Evolutionary conservation across 2,888 invertebrate species (phyloP).

Genomic region (Palloptera scutellata): DNA sequence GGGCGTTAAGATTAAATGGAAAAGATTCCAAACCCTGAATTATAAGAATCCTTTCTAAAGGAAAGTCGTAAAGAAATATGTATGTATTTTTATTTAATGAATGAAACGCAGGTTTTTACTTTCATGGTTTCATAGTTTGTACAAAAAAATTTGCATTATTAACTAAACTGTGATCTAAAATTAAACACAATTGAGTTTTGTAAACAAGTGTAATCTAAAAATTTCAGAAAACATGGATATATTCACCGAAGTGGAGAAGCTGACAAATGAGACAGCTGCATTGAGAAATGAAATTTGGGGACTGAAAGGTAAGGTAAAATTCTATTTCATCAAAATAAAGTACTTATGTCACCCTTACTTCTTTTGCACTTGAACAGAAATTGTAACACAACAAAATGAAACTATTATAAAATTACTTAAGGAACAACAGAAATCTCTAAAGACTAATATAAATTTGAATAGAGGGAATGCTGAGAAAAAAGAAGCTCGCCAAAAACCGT

Average conservation of each 20-base stretch:
- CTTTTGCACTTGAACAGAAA: background rate
- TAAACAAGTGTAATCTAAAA: background rate
- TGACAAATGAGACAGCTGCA: slow-evolving; percentile 17
- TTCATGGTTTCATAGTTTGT: too few relatives aligned
- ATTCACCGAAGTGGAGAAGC: slow-evolving; percentile 15
- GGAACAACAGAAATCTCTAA: slow-evolving; percentile 17
- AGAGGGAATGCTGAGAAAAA: background rate
- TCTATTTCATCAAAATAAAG: too few relatives aligned
- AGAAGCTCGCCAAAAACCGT: background rate
- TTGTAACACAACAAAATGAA: slow-evolving; percentile 24
- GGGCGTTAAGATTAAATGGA: too few relatives aligned
- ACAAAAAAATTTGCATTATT: too few relatives aligned
- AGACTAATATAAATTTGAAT: background rate
- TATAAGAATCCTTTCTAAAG: too few relatives aligned
- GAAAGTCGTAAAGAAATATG: too few relatives aligned
- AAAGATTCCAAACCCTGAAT: too few relatives aligned
- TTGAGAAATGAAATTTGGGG: slow-evolving; percentile 18
- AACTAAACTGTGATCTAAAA: too few relatives aligned
- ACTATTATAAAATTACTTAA: slow-evolving; percentile 25
- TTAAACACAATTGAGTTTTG: too few relatives aligned
- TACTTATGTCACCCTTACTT: too few relatives aligned
- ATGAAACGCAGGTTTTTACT: too few relatives aligned
- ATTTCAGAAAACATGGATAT: slow-evolving; percentile 29
- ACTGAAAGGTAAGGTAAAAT: slow-evolving; percentile 14
- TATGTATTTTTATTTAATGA: too few relatives aligned